These are phyloP conservation scores for Saccopteryx bilineata DNA, from an alignment of 2,113 vertebrate species.

Conservation along the genomic window DNA sequence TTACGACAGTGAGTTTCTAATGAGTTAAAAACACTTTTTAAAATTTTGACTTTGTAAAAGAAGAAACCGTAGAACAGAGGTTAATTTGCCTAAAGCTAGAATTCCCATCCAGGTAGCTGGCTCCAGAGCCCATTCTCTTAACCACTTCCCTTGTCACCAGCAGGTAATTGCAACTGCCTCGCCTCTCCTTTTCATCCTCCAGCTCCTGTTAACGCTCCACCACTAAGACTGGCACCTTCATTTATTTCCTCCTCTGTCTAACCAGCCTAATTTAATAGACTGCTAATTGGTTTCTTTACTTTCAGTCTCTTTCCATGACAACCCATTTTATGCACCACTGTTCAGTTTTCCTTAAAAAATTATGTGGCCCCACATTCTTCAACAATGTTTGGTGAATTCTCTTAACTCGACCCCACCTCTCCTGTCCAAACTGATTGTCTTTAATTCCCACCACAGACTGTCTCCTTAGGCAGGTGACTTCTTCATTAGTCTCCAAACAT, in stretches of 20 bases:
- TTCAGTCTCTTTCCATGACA: slow-evolving; percentile 1
- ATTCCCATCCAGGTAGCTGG: not conserved
- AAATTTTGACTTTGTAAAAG: no score
- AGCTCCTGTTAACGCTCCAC: not conserved
- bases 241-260: slow-evolving; percentile 27
- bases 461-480: not conserved
- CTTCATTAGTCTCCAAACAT: not conserved
- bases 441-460: not conserved
- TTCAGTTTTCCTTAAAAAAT: slow-evolving; percentile 30
- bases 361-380: not conserved
- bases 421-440: not conserved
- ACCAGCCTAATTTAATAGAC: not conserved
- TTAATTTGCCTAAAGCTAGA: slow-evolving; percentile 14
- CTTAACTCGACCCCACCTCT: not conserved
- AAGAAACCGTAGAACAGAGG: not conserved
- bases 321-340: not conserved
- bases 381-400: not conserved
- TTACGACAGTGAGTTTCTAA: no score
- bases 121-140: not conserved
- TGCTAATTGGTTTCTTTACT: not conserved
- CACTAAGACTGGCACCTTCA: not conserved
- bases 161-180: not conserved
- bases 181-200: not conserved
- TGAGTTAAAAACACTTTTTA: no score
- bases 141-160: not conserved